These are phyloP conservation scores for Hapalemur alaotrensis DNA, from an alignment of 2,797 vertebrate species.

Conservation along the genomic window DNA sequence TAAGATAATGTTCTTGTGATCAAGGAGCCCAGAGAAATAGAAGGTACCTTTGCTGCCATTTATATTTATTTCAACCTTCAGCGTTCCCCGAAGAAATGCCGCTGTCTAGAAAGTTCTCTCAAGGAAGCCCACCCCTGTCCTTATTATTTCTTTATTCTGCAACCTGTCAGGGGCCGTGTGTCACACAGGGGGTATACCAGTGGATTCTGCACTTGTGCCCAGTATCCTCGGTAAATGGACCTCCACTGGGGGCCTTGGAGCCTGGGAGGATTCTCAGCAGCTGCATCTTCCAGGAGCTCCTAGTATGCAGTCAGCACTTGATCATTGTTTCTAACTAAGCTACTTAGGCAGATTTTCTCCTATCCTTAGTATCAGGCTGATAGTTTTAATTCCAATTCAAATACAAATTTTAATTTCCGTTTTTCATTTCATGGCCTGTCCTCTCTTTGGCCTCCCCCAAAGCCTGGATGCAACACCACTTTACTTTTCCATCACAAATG, in stretches of 20 bases:
- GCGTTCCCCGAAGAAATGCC: neutral
- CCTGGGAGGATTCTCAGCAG: neutral
- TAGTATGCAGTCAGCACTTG: neutral
- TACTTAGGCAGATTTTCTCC: neutral
- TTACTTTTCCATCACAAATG: constrained; percentile 26
- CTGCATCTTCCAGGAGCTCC: neutral
- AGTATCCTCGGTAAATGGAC: neutral
- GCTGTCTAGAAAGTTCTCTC: neutral
- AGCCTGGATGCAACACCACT: neutral
- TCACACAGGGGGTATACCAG: no score
- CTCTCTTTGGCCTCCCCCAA: neutral
- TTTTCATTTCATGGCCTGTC: neutral
- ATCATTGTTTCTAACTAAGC: neutral
- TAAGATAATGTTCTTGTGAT: neutral
- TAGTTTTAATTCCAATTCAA: constrained; percentile 11
- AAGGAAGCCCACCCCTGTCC: neutral
- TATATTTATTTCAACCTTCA: neutral
- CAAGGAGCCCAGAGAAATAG: neutral
- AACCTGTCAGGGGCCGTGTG: neutral
- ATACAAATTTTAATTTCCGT: neutral
- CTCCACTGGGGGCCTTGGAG: neutral
- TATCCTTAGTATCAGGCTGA: neutral
- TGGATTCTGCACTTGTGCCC: neutral
- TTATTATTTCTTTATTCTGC: neutral
- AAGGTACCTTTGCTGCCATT: neutral